A percentile compares a stretch with the other conserved stretches of the same genome.
Evolutionary conservation across 1,140 invertebrate species (phyloP).

Genomic region (Leptestheria dahalacensis): DNA sequence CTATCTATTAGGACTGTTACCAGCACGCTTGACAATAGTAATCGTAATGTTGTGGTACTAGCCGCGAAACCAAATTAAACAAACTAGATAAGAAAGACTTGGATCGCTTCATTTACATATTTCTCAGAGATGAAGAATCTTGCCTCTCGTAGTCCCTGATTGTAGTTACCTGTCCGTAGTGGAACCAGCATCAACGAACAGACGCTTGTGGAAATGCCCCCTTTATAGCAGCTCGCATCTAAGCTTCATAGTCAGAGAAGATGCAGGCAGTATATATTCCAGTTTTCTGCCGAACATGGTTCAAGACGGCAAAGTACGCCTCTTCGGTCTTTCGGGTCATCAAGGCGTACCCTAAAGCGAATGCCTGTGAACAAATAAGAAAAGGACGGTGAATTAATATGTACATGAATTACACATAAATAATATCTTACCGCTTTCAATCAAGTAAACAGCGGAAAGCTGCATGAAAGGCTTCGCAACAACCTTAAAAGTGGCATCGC

Average conservation of each 20-base stretch:
- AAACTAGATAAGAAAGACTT: background rate
- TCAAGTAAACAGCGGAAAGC: too few relatives aligned
- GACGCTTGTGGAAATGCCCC: background rate
- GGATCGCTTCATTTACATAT: background rate
- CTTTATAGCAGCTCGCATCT: background rate
- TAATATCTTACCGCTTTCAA: too few relatives aligned
- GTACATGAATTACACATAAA: too few relatives aligned
- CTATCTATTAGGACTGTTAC: too few relatives aligned
- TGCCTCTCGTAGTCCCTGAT: background rate
- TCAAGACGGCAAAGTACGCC: background rate
- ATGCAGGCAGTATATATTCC: background rate
- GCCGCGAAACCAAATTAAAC: too few relatives aligned
- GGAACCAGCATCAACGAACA: background rate
- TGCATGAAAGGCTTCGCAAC: too few relatives aligned
- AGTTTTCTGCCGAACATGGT: background rate
- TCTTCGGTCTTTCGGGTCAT: background rate
- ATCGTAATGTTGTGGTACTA: too few relatives aligned
- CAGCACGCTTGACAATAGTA: too few relatives aligned
- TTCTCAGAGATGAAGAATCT: background rate
- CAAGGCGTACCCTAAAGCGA: too few relatives aligned
- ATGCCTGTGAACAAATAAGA: too few relatives aligned
- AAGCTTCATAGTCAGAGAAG: background rate
- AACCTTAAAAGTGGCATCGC: too few relatives aligned
- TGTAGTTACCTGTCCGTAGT: background rate
- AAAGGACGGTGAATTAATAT: too few relatives aligned